These are phyloP conservation scores for Trichogramma pretiosum DNA, from an alignment of 1,140 invertebrate genomes.

Conservation along the genomic window DNA sequence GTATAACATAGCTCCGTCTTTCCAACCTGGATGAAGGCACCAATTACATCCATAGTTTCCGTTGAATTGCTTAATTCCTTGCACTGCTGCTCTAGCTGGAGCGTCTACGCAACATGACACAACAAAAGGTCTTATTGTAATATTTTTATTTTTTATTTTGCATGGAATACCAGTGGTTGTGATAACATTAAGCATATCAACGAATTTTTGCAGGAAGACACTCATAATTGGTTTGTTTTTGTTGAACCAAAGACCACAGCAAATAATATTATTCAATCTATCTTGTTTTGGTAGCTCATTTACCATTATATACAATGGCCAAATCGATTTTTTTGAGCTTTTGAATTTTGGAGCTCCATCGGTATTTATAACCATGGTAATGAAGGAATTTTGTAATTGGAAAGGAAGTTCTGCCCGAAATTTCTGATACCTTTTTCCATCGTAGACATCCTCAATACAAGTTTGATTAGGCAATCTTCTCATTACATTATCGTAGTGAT, in stretches of 20 bases:
- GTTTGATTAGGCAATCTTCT: no score
- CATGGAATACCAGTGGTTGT: not conserved
- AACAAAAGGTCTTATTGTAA: constrained; percentile 1
- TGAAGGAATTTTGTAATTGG: no score
- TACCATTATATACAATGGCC: constrained; percentile 9
- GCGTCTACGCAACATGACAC: constrained; percentile 3
- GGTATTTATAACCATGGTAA: constrained; percentile 5
- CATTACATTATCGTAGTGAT: no score
- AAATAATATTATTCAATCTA: not conserved
- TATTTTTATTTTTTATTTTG: not conserved
- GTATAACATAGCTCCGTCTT: constrained; percentile 4
- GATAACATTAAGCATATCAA: constrained; percentile 1
- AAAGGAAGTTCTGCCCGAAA: no score
- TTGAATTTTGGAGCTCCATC: constrained; percentile 12
- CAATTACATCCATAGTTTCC: constrained; percentile 8
- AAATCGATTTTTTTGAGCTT: constrained; percentile 10
- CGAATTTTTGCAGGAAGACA: constrained; percentile 6
- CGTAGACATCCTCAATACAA: no score
- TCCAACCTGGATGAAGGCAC: constrained; percentile 9
- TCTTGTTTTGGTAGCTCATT: constrained; percentile 10
- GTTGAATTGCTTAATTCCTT: constrained; percentile 13
- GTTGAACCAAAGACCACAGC: constrained; percentile 5
- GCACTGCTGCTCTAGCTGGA: constrained; percentile 4
- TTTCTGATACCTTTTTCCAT: no score
- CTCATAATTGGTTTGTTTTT: constrained; percentile 8